A percentile compares a stretch with the other conserved stretches of the same genome.
Evolutionary conservation across 2,797 vertebrate genomes (phyloP).

Genomic region (Sebastes trivittatus): DNA sequence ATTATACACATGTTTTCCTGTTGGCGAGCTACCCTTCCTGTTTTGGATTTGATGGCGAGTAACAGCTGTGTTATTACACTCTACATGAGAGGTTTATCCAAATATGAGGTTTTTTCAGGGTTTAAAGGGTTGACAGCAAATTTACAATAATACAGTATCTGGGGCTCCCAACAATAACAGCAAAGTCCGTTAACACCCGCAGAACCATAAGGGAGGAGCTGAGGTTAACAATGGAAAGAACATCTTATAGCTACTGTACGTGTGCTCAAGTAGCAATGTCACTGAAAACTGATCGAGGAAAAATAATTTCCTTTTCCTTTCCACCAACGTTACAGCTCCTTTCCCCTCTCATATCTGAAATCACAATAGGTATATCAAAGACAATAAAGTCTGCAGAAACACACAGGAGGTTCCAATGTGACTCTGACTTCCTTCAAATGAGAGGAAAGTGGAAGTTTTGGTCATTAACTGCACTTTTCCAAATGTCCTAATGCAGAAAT

Average conservation of each 20-base stretch:
- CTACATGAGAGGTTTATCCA: conserved; percentile 8
- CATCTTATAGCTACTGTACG: neutral
- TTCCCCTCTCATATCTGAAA: conserved; percentile 20
- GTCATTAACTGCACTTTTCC: neutral
- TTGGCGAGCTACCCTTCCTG: conserved; percentile 63
- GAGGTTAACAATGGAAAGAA: neutral
- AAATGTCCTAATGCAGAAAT: neutral
- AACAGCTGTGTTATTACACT: conserved; percentile 18
- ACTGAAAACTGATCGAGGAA: neutral
- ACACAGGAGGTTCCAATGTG: neutral
- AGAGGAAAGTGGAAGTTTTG: neutral
- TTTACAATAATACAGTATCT: neutral
- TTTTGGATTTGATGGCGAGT: conserved; percentile 8
- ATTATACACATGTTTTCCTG: conserved; percentile 59
- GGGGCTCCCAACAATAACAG: conserved; percentile 22
- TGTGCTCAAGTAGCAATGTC: neutral
- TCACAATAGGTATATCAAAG: conserved; percentile 6
- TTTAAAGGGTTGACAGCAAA: neutral
- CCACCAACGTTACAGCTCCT: neutral
- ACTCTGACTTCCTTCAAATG: neutral
- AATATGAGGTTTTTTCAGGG: neutral
- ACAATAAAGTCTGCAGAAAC: neutral
- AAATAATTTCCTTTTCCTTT: conserved; percentile 21
- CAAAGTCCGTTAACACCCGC: neutral
- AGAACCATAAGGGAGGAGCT: neutral